Conservation (phyloP, 2,888 invertebrate genomes). For the Hypena proboscidalis region DNA sequence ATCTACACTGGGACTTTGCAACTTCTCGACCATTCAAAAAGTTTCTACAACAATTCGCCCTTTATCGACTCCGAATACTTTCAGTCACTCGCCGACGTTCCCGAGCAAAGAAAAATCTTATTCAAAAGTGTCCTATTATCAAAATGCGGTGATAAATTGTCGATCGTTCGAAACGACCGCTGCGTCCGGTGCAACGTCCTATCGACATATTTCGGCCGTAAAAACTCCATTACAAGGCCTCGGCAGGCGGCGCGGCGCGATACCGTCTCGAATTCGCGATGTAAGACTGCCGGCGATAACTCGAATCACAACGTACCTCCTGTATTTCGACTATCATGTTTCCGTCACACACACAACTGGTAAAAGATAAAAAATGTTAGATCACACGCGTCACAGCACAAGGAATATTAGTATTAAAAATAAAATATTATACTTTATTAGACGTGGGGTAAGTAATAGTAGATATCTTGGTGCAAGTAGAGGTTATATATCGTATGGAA, state of each 20-base stretch:
- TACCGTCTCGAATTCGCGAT: slow-evolving; percentile 30
- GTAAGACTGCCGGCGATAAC: slow-evolving; percentile 40
- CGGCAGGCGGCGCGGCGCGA: slow-evolving; percentile 22
- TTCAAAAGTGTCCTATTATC: slow-evolving; percentile 8
- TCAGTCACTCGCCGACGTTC: slow-evolving; percentile 17
- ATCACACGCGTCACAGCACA: slow-evolving; percentile 27
- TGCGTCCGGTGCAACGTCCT: slow-evolving; percentile 47
- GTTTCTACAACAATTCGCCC: slow-evolving; percentile 27
- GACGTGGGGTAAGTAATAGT: slow-evolving; percentile 22
- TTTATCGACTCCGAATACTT: slow-evolving; percentile 29
- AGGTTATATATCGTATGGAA: slow-evolving; percentile 38
- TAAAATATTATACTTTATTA: slow-evolving; percentile 34
- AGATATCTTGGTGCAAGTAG: slow-evolving; percentile 35
- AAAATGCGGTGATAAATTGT: slow-evolving; percentile 23
- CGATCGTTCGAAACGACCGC: slow-evolving; percentile 22
- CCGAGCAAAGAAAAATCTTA: background rate
- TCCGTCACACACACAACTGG: slow-evolving; percentile 49
- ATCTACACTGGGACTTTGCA: slow-evolving; percentile 68
- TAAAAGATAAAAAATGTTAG: slow-evolving; percentile 22
- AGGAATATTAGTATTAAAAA: slow-evolving; percentile 40
- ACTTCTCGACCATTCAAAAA: slow-evolving; percentile 49
- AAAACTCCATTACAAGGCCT: slow-evolving; percentile 49
- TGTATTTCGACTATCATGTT: slow-evolving; percentile 82
- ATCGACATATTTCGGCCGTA: slow-evolving; percentile 41
- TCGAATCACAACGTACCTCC: slow-evolving; percentile 64